A percentile compares a stretch with the other conserved stretches of the same genome.
Conservation (phyloP, 2,888 invertebrate species). For the Torymus texanus region DNA sequence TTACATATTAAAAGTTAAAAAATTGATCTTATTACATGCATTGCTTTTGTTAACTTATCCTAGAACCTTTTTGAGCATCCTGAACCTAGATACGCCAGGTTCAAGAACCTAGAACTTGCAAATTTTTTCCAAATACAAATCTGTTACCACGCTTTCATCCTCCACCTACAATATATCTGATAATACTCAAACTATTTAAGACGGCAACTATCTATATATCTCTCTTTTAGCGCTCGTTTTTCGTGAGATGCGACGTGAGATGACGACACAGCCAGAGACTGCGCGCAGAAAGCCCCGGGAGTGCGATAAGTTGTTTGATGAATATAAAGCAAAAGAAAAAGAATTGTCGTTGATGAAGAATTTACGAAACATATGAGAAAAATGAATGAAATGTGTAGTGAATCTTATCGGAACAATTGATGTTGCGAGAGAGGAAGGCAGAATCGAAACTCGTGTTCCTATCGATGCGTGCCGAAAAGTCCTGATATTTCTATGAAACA, state of each 20-base stretch:
- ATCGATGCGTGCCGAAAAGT: conserved; percentile 54
- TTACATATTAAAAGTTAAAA: too few relatives aligned
- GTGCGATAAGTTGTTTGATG: conserved; percentile 46
- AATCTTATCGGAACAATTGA: conserved; percentile 35
- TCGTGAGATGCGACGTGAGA: conserved; percentile 26
- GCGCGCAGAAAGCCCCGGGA: conserved; percentile 54
- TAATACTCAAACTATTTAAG: conserved; percentile 57
- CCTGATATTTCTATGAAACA: conserved; percentile 44
- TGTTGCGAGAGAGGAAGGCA: conserved; percentile 29
- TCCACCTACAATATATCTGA: conserved; percentile 49
- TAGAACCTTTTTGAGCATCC: too few relatives aligned
- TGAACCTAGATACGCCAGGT: neutral
- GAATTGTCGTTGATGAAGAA: conserved; percentile 41
- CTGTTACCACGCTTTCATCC: conserved; percentile 44
- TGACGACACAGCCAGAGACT: conserved; percentile 31
- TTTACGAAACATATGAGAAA: conserved; percentile 30
- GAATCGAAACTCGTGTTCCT: conserved; percentile 51
- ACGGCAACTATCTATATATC: conserved; percentile 19
- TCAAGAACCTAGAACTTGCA: neutral
- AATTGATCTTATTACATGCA: too few relatives aligned
- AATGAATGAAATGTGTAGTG: conserved; percentile 4
- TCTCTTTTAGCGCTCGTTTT: conserved; percentile 39
- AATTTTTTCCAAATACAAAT: conserved; percentile 22
- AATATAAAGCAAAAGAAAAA: conserved; percentile 22
- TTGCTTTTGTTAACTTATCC: too few relatives aligned